Evolutionary conservation across 2,888 invertebrate species (phyloP), one percentile per base, ranked within the genome.

Genomic region (Melieria omissa): DNA sequence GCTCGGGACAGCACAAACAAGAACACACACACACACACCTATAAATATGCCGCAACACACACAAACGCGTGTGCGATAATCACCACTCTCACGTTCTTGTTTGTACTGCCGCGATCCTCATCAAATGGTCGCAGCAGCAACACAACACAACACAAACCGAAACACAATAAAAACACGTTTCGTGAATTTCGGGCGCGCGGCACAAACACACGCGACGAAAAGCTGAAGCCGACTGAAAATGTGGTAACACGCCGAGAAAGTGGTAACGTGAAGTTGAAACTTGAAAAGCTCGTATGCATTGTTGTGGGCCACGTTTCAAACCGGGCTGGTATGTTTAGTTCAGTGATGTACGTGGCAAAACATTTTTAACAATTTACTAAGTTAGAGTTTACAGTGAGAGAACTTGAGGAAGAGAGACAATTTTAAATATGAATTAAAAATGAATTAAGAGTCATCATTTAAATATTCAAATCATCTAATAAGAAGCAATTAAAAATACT

Each of bases 161-260:
- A 41, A 58, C 29, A 41, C 55, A 54, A 46, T 46, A 29, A 29
- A 54, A 7, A 65, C 14, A 14, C 41, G 44, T 29, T 3, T 29
- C 29, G 29, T 29, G 29, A 29, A 29, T 29, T 29, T 12, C 58
- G 29, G 41, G 41, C 29, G 10, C 41, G 58, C 12, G 29, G 41
- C 42, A 41, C 16, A 29, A 41, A 58, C 7, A 29, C 9, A 29
- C n/a, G 49, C 67, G 12, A 44, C 42, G 42, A 60, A 60, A 55
- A 29, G 66, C 58, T 29, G 29, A 29, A 14, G 47, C 9, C 29
- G 29, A 47, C 14, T 49, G 4, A 66, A 66, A 58, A 12, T 66
- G 58, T 66, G 66, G 66, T 66, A 66, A 60, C 52, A 67, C 67
- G 44, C 12, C 52, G 45, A 61, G 60, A 67, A 67, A 67, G 67